A percentile compares a stretch with the other conserved stretches of the same genome.
Evolutionary conservation across 2,113 vertebrate species (phyloP).

Genomic region (Bos javanicus): DNA sequence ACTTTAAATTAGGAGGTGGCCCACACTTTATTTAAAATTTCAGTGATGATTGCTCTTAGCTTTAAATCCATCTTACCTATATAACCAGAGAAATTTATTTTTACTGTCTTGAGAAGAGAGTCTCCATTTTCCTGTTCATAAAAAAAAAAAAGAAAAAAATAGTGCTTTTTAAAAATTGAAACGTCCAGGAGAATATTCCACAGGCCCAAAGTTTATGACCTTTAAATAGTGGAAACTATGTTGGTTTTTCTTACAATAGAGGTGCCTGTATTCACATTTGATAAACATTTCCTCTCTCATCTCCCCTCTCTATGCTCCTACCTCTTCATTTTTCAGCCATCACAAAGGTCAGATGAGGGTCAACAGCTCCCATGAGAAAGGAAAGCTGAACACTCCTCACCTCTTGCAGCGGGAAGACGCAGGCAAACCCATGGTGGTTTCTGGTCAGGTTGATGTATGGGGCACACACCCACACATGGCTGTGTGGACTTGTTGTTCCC

Average conservation of each 20-base stretch:
- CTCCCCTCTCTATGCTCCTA: neutral
- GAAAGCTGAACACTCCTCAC: neutral
- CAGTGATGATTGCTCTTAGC: no score
- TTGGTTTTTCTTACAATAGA: no score
- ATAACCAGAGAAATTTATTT: neutral
- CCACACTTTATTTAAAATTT: neutral
- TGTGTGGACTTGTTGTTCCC: slow-evolving; percentile 7
- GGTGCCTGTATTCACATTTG: fast-evolving
- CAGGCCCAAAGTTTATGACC: neutral
- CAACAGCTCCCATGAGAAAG: neutral
- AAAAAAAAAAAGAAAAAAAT: neutral
- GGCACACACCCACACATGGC: neutral
- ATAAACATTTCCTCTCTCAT: neutral
- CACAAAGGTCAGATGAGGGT: neutral
- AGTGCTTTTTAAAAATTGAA: neutral
- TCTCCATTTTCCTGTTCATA: neutral
- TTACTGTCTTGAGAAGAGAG: neutral
- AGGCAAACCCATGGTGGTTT: neutral
- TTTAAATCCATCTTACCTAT: neutral
- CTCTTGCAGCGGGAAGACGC: neutral
- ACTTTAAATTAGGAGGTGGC: neutral
- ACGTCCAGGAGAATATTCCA: neutral
- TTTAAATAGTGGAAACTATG: neutral
- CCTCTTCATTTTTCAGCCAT: neutral
- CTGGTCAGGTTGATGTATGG: neutral